Evolutionary conservation across 2,888 invertebrate species (phyloP).

Genomic region (Yponomeuta sedellus): DNA sequence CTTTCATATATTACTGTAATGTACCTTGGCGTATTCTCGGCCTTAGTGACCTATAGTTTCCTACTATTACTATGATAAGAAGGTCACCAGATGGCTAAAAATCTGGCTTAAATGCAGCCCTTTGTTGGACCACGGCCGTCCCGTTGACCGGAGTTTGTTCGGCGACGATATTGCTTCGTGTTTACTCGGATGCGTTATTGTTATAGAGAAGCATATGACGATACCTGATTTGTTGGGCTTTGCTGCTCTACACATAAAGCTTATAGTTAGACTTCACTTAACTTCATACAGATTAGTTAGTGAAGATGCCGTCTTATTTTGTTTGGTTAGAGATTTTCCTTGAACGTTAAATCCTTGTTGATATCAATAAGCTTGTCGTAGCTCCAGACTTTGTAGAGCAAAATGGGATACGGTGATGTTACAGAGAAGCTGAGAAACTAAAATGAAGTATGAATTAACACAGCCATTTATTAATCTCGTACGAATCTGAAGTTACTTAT

Average conservation of each 20-base stretch:
- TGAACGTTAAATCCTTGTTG: background rate
- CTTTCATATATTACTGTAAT: conserved; percentile 32
- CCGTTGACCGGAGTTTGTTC: background rate
- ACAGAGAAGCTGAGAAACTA: too few relatives aligned
- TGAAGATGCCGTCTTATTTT: background rate
- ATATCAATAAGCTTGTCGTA: background rate
- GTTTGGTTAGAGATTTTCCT: background rate
- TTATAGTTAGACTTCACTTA: background rate
- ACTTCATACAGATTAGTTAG: background rate
- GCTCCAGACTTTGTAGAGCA: too few relatives aligned
- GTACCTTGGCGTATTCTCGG: conserved; percentile 12
- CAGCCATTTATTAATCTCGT: too few relatives aligned
- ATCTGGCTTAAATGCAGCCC: background rate
- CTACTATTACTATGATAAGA: background rate
- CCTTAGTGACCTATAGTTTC: background rate
- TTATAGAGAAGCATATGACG: background rate
- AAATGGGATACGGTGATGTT: too few relatives aligned
- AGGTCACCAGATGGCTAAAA: background rate
- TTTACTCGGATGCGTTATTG: background rate
- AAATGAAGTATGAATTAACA: too few relatives aligned
- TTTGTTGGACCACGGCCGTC: background rate
- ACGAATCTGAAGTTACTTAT: too few relatives aligned
- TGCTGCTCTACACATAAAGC: background rate
- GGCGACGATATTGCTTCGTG: background rate
- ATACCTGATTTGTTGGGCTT: too few relatives aligned